Base-by-base conservation (phyloP, 2,888 invertebrate species). In the Agrotis puta region DNA sequence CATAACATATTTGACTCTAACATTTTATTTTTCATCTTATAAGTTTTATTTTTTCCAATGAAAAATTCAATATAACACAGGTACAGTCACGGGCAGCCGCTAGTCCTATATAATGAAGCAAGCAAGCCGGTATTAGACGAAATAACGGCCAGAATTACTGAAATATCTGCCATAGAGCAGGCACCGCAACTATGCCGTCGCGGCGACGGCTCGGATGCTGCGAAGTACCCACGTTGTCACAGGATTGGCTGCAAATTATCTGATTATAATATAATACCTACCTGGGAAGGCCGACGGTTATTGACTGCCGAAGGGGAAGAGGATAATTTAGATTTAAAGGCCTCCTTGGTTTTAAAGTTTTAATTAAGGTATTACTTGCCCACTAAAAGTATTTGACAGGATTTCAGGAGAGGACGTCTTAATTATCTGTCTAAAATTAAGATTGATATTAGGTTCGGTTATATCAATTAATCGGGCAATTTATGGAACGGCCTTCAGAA, bases 171-270 rank as follows among this genome's bases (percentile, higher is more conserved):
- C 33, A 11, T 53, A 57, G 68, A 61, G 33, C 59, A 69, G 63
- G 45, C 45, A 33, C 77, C 77, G 51, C 81, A 73, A 80, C 54
- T 79, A 81, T 81, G 64, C 43, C 64, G 27, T 45, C 67, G 76
- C n/a, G 79, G 78, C 22, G 20, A n/a, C 33, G 56, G 33, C 56
- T 56, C 14, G 56, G 33, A 56, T 48, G 72, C 64, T 43, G 27
- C 57, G 66, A 33, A 56, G 56, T 27, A 14, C 54, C 54, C 45
- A 63, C 47, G 61, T 54, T 66, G 50, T 47, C 14, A 45, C 50
- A 20, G 27, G 50, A 80, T 73, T 54, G 47, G 24, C 48, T 58
- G 66, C 11, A 50, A 63, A 64, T 56, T 54, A 71, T 58, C 33
- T 39, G 43, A 77, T 77, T 70, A 74, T 77, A 45, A 48, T 48